Evolutionary conservation across 1,140 invertebrate species (phyloP).

Genomic region (Drosophila nigromelanica): DNA sequence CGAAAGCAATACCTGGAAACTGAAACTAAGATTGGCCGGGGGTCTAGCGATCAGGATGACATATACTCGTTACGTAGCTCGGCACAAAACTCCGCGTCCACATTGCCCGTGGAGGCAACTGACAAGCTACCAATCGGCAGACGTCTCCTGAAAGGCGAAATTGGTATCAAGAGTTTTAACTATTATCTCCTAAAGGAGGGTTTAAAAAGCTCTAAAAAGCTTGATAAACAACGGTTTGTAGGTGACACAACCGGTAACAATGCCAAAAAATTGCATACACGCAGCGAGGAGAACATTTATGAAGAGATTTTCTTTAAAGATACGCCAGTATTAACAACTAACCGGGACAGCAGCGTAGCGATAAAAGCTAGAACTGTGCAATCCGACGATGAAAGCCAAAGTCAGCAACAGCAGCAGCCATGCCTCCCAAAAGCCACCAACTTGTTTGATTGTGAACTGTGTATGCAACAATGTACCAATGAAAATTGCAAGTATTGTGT

Average conservation of each 20-base stretch:
- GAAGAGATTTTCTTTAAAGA: conserved; percentile 83
- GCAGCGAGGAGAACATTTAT: conserved; percentile 83
- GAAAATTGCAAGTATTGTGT: conserved; percentile 79
- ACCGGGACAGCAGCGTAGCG: not conserved
- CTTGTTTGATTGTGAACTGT: conserved; percentile 74
- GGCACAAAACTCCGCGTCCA: conserved; percentile 45
- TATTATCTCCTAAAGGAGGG: conserved; percentile 83
- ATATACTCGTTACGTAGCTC: conserved; percentile 59
- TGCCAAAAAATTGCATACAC: conserved; percentile 56
- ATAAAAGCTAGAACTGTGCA: conserved; percentile 4
- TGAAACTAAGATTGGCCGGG: not conserved
- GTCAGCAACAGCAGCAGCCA: conserved; percentile 30
- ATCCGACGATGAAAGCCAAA: conserved; percentile 47
- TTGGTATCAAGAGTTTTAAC: conserved; percentile 84
- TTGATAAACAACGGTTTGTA: conserved; percentile 61
- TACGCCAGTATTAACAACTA: conserved; percentile 25
- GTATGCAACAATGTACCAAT: conserved; percentile 78
- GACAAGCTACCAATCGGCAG: conserved; percentile 78
- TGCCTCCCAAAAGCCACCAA: conserved; percentile 14
- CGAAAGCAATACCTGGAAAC: conserved; percentile 40
- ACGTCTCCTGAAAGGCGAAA: conserved; percentile 78
- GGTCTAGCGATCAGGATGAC: conserved; percentile 56
- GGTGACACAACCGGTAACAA: conserved; percentile 1
- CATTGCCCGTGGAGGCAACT: conserved; percentile 17
- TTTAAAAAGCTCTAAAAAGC: conserved; percentile 76